Evolutionary conservation across 2,797 vertebrate genomes (phyloP).

Genomic region (Morelia viridis): DNA sequence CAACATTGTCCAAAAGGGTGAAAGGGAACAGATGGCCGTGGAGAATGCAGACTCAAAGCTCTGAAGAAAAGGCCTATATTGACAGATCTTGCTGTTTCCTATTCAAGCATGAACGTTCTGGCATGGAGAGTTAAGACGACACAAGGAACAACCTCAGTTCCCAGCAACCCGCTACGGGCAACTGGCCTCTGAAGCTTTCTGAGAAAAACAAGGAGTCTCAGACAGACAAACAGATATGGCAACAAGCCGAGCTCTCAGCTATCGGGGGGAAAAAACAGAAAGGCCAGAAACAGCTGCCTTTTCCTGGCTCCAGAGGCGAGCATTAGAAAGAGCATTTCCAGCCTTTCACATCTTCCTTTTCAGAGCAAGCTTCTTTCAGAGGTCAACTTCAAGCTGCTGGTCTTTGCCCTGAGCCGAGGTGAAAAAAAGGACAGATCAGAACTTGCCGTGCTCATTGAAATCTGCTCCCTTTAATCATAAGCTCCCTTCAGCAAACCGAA

Average conservation of each 20-base stretch:
- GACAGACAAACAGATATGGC: conserved; percentile 73
- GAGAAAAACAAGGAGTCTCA: conserved; percentile 70
- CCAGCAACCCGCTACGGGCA: conserved; percentile 71
- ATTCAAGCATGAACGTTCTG: conserved; percentile 74
- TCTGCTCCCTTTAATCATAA: conserved; percentile 66
- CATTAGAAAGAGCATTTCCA: conserved; percentile 59
- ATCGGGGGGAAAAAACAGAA: conserved; percentile 48
- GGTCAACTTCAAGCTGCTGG: conserved; percentile 70
- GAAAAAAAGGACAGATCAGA: conserved; percentile 73
- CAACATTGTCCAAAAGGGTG: conserved; percentile 83
- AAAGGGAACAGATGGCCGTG: conserved; percentile 83
- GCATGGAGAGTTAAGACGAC: conserved; percentile 71
- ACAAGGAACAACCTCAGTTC: conserved; percentile 73
- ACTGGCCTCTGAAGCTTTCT: conserved; percentile 63
- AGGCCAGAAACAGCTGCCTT: conserved; percentile 69
- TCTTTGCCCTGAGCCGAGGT: conserved; percentile 71
- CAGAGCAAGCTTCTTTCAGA: conserved; percentile 52
- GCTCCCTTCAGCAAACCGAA: conserved; percentile 58
- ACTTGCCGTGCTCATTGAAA: conserved; percentile 61
- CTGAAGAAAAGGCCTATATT: conserved; percentile 74
- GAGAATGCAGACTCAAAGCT: conserved; percentile 78
- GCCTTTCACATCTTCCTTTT: conserved; percentile 68
- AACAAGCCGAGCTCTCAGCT: conserved; percentile 62
- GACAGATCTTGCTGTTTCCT: conserved; percentile 80
- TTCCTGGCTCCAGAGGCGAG: conserved; percentile 56